A percentile compares a stretch with the other conserved stretches of the same genome.
Evolutionary conservation across 2,888 invertebrate genomes (phyloP).

Genomic region (Cabera pusaria): DNA sequence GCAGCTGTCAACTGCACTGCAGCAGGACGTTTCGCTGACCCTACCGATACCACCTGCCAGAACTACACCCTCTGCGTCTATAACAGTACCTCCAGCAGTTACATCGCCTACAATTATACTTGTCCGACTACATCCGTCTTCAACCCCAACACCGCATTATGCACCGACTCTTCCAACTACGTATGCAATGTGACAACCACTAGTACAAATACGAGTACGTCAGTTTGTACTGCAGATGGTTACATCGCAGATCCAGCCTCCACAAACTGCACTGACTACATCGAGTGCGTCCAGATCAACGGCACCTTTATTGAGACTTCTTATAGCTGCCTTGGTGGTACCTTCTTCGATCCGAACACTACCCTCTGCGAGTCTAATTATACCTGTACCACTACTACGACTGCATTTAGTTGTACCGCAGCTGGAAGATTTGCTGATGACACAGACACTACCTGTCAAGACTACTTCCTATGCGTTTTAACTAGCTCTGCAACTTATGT

Average conservation of each 20-base stretch:
- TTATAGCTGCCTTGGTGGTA: conserved; percentile 52
- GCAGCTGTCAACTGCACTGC: conserved; percentile 57
- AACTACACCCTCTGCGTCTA: conserved; percentile 68
- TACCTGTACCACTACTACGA: conserved; percentile 41
- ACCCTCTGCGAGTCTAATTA: conserved; percentile 62
- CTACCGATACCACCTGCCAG: conserved; percentile 62
- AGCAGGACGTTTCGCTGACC: conserved; percentile 58
- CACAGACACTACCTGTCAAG: conserved; percentile 61
- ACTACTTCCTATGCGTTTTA: conserved; percentile 64
- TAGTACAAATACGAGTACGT: conserved; percentile 32
- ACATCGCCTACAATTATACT: conserved; percentile 58
- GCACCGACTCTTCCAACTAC: conserved; percentile 58
- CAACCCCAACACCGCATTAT: conserved; percentile 52
- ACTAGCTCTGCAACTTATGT: conserved; percentile 46
- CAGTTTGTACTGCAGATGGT: conserved; percentile 58
- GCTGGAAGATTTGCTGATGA: conserved; percentile 66
- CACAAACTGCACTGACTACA: conserved; percentile 58
- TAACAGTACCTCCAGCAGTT: conserved; percentile 40
- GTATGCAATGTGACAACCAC: conserved; percentile 47
- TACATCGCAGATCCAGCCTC: conserved; percentile 55
- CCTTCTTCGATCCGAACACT: conserved; percentile 58
- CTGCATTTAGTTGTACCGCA: conserved; percentile 53
- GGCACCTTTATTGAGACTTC: conserved; percentile 51
- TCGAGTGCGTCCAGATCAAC: conserved; percentile 57
- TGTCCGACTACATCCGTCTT: conserved; percentile 70